Percentiles rank a stretch among this genome's conserved stretches.
These are phyloP conservation scores for Macrotus californicus DNA, from an alignment of 2,113 vertebrate genomes.

Conservation along the genomic window DNA sequence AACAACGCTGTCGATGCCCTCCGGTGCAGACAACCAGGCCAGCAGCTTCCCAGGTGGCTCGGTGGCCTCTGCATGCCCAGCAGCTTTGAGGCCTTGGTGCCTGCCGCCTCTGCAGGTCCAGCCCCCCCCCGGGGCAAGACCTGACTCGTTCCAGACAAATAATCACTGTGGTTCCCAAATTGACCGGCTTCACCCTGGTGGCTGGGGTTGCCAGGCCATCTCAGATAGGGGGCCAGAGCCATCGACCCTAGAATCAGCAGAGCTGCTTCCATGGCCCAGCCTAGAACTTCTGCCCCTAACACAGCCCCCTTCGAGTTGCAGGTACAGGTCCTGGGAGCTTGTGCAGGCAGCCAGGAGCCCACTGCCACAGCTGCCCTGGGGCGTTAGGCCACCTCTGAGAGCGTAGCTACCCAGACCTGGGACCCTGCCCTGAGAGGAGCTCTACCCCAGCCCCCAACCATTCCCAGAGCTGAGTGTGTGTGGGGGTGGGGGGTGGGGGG, in stretches of 20 bases:
- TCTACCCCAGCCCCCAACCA: too few species aligned
- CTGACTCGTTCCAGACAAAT: neutral
- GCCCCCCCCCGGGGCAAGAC: too few species aligned
- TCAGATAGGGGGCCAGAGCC: neutral
- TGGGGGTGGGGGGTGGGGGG: too few species aligned
- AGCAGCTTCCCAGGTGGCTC: neutral
- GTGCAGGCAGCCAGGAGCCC: neutral
- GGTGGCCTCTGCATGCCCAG: neutral
- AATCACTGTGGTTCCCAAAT: rapidly evolving
- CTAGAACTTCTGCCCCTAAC: neutral
- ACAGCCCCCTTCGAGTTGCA: neutral
- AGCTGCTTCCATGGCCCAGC: neutral
- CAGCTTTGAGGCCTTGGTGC: neutral
- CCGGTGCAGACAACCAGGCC: neutral
- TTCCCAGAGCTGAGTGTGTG: neutral
- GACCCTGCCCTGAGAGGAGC: neutral
- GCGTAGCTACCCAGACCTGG: neutral
- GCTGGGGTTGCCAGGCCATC: neutral
- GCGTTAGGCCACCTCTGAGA: neutral
- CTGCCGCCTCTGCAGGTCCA: neutral
- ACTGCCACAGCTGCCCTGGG: neutral
- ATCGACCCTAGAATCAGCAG: neutral
- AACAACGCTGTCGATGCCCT: rapidly evolving
- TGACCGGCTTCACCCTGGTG: neutral
- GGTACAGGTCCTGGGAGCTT: neutral